Base-by-base conservation (phyloP, 1,140 invertebrate species). In the Habropoda laboriosa region DNA sequence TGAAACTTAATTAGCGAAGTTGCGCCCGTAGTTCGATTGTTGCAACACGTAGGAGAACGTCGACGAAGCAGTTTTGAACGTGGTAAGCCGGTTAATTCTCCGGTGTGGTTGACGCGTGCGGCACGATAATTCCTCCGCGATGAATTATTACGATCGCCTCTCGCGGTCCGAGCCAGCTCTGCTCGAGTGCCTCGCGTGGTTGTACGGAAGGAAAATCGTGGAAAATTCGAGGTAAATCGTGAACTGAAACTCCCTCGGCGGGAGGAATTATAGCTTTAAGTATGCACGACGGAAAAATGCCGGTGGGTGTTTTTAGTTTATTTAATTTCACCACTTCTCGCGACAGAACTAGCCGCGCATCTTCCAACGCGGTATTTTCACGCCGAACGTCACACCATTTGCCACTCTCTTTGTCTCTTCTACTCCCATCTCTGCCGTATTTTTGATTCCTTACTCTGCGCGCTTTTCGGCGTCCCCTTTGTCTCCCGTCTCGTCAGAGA, bases 61-160 rank as follows among this genome's bases (percentile, higher is more conserved):
- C 18, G 40, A 42, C n/a, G 13, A 24, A 45, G 13, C 21, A 64
- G 61, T 47, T 32, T 51, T 21, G 47, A 35, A 7, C 13, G 70
- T 21, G 16, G 35, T 27, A 45, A 35, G 16, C 18, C 27, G 12
- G 40, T 58, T n/a, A 45, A 58, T 58, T 58, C 27, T 10, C n/a
- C 18, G 1, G 38, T 12, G 1, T 35, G 18, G 4, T 58, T 45
- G 40, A 58, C 70, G 70, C 70, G 12, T 35, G 30, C 21, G 27
- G 21, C 18, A 21, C 53, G 40, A 53, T 58, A 42, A 72, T 45
- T 72, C 63, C 58, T 27, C 21, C 24, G 16, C 10, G 66, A 42
- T 45, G 40, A 58, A 72, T 58, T 72, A 57, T 71, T 42, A 30
- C 49, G 16, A 57, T 30, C 40, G 27, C 35, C n/a, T 7, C 7